Evolutionary conservation across 2,888 invertebrate genomes (phyloP).

Genomic region (Drosophila niveifrons): DNA sequence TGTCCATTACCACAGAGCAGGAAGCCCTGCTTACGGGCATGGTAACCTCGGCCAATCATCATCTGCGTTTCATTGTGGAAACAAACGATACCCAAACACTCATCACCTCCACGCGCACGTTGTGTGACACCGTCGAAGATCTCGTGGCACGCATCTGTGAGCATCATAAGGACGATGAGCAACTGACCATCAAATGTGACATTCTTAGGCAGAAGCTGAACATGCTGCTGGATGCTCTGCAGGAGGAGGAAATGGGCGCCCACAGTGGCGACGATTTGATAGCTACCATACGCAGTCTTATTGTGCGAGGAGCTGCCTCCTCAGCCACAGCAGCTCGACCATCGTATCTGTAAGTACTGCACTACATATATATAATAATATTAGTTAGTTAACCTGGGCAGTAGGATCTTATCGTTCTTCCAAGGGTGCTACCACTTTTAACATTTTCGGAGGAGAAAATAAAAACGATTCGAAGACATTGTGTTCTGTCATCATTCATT

Average conservation of each 20-base stretch:
- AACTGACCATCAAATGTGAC: slow-evolving; percentile 89
- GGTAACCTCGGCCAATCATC: slow-evolving; percentile 91
- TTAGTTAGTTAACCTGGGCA: no score
- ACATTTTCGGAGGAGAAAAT: no score
- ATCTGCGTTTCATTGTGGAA: slow-evolving; percentile 94
- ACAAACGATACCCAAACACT: slow-evolving; percentile 91
- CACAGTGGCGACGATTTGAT: slow-evolving; percentile 83
- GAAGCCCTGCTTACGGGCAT: slow-evolving; percentile 88
- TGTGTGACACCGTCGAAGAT: slow-evolving; percentile 93
- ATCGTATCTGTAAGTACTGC: slow-evolving; percentile 65
- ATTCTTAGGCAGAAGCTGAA: slow-evolving; percentile 91
- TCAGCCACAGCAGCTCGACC: slow-evolving; percentile 50
- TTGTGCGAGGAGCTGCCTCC: slow-evolving; percentile 69
- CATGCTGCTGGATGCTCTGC: slow-evolving; percentile 90
- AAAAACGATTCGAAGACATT: no score
- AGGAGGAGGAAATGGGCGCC: slow-evolving; percentile 88
- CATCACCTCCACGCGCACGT: slow-evolving; percentile 90
- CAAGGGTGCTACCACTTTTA: no score
- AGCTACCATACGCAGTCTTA: slow-evolving; percentile 81
- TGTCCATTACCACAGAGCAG: slow-evolving; percentile 86
- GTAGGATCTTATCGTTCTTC: no score
- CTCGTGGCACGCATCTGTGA: slow-evolving; percentile 89
- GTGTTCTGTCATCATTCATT: no score
- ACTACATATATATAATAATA: background rate
- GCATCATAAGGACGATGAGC: slow-evolving; percentile 88